Conservation (phyloP, 2,113 vertebrate species). For the Potamarius usumacintae region DNA sequence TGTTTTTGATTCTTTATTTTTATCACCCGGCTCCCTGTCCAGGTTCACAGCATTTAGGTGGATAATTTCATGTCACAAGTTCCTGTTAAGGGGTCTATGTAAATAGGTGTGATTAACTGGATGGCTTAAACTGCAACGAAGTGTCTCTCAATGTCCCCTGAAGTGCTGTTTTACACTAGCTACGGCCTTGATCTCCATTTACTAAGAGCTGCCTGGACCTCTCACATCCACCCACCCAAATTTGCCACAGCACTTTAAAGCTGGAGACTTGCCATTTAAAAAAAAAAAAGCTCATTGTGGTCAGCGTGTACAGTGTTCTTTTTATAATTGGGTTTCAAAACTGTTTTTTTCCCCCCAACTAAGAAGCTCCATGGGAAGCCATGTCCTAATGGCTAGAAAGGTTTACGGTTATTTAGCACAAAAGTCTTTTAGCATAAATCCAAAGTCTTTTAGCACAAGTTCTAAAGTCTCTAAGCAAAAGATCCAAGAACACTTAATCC, state of each 20-base stretch:
- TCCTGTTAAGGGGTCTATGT: background rate
- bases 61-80: background rate
- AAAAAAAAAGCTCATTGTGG: slow-evolving; percentile 38
- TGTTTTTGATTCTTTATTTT: background rate
- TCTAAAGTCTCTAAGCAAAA: too few relatives aligned
- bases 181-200: slow-evolving; percentile 57
- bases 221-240: slow-evolving; percentile 14
- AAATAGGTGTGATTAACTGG: slow-evolving; percentile 48
- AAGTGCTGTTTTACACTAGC: slow-evolving; percentile 46
- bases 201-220: background rate
- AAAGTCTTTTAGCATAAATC: too few relatives aligned
- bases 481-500: too few relatives aligned
- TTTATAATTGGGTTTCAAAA: background rate
- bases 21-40: background rate
- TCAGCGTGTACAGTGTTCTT: slow-evolving; percentile 41
- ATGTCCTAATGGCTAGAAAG: too few relatives aligned
- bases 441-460: too few relatives aligned
- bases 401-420: too few relatives aligned
- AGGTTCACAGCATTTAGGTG: background rate
- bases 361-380: background rate
- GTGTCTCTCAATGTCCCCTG: slow-evolving; percentile 24
- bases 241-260: slow-evolving; percentile 34
- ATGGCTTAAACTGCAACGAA: slow-evolving; percentile 52
- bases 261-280: slow-evolving; percentile 28
- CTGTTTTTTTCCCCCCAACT: background rate